Evolutionary conservation across 2,888 invertebrate species (phyloP), one percentile per base, ranked within the genome.

Genomic region (Chrysolina americana): DNA sequence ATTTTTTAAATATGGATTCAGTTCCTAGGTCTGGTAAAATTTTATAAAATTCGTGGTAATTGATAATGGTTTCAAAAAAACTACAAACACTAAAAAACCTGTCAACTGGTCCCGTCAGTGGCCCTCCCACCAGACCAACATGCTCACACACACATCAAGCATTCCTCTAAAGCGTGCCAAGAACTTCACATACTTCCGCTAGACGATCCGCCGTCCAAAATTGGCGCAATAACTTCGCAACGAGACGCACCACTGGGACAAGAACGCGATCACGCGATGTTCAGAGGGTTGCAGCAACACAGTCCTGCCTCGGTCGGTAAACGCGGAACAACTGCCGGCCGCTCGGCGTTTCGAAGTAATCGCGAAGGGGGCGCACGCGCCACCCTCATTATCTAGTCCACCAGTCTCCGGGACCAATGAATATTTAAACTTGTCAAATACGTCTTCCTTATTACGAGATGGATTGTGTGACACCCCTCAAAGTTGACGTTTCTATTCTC

Each of bases 241-340:
- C 36, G 17, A 15, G 28, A 10, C 68, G 68, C 73, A 62, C 73
- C 63, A 48, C 63, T 23, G 23, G 36, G 41, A 36, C 13, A 9
- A 21, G 23, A 28, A 56, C 59, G 56, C 53, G 75, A 75, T 70
- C n/a, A 70, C 74, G 76, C 77, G 76, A 64, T 21, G 41, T 36
- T 66, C 15, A 15, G 48, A 21, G 53, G 28, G 53, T 48, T 56
- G 48, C 59, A 15, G 41, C 69, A 68, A 63, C 64, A 69, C 65
- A 65, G 76, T 79, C 78, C 79, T 81, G 79, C 66, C 77, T 79
- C 71, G 78, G 77, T 75, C 81, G 79, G 76, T 78, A 79, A 79
- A 80, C 85, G 83, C 85, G 85, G 82, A 82, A 81, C 80, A 84
- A 85, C 85, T 85, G 84, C 79, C 82, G 82, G 78, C 80, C 76